A percentile compares a stretch with the other conserved stretches of the same genome.
Conservation (phyloP, 2,888 invertebrate species). For the Heliconius erato region DNA sequence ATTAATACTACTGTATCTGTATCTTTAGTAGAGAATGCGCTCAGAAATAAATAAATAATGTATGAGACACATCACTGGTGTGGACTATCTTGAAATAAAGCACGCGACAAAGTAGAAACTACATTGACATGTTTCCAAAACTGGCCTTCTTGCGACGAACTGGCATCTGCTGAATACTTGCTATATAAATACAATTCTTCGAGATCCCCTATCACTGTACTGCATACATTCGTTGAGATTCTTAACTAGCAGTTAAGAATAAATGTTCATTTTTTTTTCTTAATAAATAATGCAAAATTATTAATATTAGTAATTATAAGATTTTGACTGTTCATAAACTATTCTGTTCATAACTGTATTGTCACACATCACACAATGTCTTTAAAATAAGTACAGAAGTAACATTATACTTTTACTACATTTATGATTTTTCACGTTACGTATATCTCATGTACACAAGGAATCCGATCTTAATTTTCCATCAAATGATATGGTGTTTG, state of each 20-base stretch:
- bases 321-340: no score
- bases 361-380: no score
- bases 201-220: constrained; percentile 53
- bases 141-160: constrained; percentile 60
- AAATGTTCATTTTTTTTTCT: background rate
- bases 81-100: constrained; percentile 60
- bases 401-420: no score
- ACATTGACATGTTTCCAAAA: constrained; percentile 76
- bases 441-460: no score
- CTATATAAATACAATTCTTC: constrained; percentile 61
- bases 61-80: constrained; percentile 7
- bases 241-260: background rate
- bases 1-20: background rate
- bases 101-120: constrained; percentile 68
- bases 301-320: no score
- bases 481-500: no score
- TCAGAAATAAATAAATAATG: constrained; percentile 17
- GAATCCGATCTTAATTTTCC: no score
- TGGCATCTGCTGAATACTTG: constrained; percentile 62
- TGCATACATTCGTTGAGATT: constrained; percentile 37
- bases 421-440: no score
- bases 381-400: no score
- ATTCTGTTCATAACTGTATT: no score
- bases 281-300: background rate
- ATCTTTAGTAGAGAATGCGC: background rate